Evolutionary conservation across 2,888 invertebrate species (phyloP).

Genomic region (Miltochrista miniata): DNA sequence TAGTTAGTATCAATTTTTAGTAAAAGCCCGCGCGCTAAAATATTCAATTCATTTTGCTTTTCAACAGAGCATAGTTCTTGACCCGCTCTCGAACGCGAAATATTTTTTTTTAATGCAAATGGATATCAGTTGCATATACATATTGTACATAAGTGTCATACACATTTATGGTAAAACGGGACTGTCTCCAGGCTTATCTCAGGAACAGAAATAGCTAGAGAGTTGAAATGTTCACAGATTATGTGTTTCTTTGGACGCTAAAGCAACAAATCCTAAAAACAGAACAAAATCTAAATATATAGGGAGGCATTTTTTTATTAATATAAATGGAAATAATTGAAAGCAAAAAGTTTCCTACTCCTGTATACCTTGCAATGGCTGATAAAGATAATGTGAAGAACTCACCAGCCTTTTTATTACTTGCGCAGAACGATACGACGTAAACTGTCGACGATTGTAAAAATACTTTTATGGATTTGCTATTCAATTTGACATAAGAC

Average conservation of each 20-base stretch:
- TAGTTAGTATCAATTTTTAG: not conserved
- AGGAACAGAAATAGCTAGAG: too few relatives aligned
- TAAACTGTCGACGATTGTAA: slow-evolving; percentile 12
- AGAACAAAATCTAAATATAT: too few relatives aligned
- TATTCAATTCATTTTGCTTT: not conserved
- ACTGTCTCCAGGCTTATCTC: too few relatives aligned
- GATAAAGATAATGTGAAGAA: slow-evolving; percentile 8
- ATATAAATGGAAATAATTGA: not conserved
- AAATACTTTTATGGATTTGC: slow-evolving; percentile 7
- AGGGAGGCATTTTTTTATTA: too few relatives aligned
- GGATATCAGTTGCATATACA: too few relatives aligned
- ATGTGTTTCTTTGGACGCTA: too few relatives aligned
- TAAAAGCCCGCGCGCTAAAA: not conserved
- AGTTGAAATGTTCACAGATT: too few relatives aligned
- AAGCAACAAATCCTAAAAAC: too few relatives aligned
- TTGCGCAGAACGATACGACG: slow-evolving; percentile 11
- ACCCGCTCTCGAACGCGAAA: not conserved
- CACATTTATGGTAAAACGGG: too few relatives aligned
- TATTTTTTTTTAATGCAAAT: too few relatives aligned
- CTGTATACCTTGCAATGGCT: slow-evolving; percentile 1
- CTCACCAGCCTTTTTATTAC: slow-evolving; percentile 9
- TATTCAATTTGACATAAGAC: not conserved
- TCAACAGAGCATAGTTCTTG: too few relatives aligned
- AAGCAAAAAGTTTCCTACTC: slow-evolving; percentile 5
- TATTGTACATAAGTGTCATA: too few relatives aligned